A percentile compares a stretch with the other conserved stretches of the same genome.
Evolutionary conservation across 64 coral and sea anemone genomes (phyloP).

Genomic region (Orbicella faveolata): DNA sequence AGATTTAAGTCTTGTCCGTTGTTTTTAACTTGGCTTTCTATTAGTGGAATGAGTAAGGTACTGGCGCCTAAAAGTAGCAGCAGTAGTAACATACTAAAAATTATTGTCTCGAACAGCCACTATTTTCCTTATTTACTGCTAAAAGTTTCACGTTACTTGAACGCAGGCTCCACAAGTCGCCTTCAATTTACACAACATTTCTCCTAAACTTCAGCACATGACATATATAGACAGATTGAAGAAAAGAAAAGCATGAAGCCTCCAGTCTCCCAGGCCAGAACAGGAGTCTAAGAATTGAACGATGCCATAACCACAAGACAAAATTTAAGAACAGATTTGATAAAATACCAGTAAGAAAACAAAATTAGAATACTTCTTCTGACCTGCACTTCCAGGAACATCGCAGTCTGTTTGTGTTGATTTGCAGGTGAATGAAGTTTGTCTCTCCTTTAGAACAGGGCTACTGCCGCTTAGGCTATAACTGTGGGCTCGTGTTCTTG

Average conservation of each 20-base stretch:
- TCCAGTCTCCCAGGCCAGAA: too few species aligned
- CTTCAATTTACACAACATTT: too few species aligned
- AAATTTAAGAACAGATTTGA: neutral
- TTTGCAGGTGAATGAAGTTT: constrained; percentile 11
- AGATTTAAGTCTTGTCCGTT: constrained; percentile 29
- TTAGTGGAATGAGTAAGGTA: neutral
- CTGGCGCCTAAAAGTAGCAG: constrained; percentile 1
- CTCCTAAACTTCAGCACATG: too few species aligned
- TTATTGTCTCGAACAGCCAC: too few species aligned
- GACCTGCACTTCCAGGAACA: constrained; percentile 32
- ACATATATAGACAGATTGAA: too few species aligned
- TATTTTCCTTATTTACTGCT: too few species aligned
- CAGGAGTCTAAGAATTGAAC: neutral
- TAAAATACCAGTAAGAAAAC: neutral
- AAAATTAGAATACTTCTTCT: neutral
- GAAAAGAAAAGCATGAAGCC: too few species aligned
- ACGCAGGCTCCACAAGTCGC: too few species aligned
- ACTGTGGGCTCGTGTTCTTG: constrained; percentile 1
- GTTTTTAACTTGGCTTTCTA: neutral
- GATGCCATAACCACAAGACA: too few species aligned
- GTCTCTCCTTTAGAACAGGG: constrained; percentile 8
- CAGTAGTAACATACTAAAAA: neutral
- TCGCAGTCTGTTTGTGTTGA: constrained; percentile 29
- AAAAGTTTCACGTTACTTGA: too few species aligned
- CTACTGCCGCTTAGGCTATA: neutral